Base-by-base conservation (phyloP, 2,888 invertebrate species). In the Baronia brevicornis region DNA sequence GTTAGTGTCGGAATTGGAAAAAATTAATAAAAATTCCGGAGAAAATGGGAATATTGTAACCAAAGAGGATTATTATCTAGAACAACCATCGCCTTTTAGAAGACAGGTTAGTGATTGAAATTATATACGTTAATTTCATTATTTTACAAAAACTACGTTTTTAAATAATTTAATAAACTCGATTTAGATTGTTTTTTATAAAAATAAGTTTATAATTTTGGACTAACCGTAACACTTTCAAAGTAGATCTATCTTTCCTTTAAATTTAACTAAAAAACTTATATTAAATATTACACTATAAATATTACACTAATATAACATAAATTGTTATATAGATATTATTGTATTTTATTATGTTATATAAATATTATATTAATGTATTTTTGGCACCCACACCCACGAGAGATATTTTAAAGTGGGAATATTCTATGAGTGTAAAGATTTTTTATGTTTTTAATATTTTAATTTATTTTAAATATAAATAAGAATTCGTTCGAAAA, bases 21-120 rank as follows among this genome's bases (percentile, higher is more conserved):
- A 68, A 61, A 65, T 78, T 14, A 54, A 70, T 41, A 60, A 52
- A 39, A 62, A 60, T 50, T 58, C 45, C 25, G 46, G 44, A 6
- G 60, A 58, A 31, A 64, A 68, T 40, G 60, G 55, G 36, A 44
- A 48, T 17, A 40, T 51, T 58, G 64, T 59, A 26, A 47, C 38
- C 10, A 56, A 56, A 30, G 47, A 54, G 35, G 58, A 61, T 11
- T 39, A 19, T 28, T 38, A 43, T 42, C 38, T 27, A 22, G 46
- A 52, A 11, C 41, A 44, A 12, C 41, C 47, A 20, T 53, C 55
- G 23, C 67, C 72, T 3, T 72, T 79, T 38, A 51, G 58, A 13
- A 70, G 70, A 64, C 80, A 82, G 79, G 80, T 82, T 53, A 58
- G 75, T 69, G 39, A 33, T 35, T 17, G 25, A 19, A 37, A 17